Evolutionary conservation across 1,140 invertebrate species (phyloP), one percentile per base, ranked within the genome.

Genomic region (Amphibalanus amphitrite): DNA sequence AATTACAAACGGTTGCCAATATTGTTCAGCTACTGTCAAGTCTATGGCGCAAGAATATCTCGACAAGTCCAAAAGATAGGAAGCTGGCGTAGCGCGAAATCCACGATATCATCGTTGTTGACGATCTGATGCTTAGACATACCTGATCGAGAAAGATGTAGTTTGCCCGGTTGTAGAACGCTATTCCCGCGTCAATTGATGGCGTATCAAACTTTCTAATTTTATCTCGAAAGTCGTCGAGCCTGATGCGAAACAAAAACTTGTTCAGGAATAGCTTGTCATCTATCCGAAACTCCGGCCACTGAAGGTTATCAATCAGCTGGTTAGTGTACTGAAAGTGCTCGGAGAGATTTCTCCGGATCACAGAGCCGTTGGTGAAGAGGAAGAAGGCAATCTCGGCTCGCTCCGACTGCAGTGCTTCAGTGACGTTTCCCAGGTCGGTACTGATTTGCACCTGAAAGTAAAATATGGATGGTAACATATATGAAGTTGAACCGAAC

Each of bases 321-420:
- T 69, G 30, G 69, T 75, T 73, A 29, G 74, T 75, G 47, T 74
- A 71, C 67, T 67, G 40, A 69, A 74, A 75, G 28, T 71, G 72
- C 28, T 75, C 74, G 23, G 72, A 73, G 26, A 75, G 71, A 30
- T 71, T 74, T 25, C 71, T 29, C 28, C 74, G 71, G 59, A 74
- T 74, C 70, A 72, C 70, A 3, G 72, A 73, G 69, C 72, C 72
- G 47, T 72, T 72, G 59, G 70, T 74, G 68, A 74, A 72, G 70
- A 74, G 71, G 73, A 71, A 75, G 67, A 72, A 75, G 33, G 78
- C 79, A 38, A 78, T 73, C 38, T 79, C 76, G 30, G 74, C 76
- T 69, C 80, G 38, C 72, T 81, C 80, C 30, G 76, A 71, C 72
- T 81, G 80, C 33, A 81, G 73, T 20, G 77, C 76, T 70, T 72